Conservation (phyloP, 2,113 vertebrate genomes). For the Muntiacus muntjak region DNA sequence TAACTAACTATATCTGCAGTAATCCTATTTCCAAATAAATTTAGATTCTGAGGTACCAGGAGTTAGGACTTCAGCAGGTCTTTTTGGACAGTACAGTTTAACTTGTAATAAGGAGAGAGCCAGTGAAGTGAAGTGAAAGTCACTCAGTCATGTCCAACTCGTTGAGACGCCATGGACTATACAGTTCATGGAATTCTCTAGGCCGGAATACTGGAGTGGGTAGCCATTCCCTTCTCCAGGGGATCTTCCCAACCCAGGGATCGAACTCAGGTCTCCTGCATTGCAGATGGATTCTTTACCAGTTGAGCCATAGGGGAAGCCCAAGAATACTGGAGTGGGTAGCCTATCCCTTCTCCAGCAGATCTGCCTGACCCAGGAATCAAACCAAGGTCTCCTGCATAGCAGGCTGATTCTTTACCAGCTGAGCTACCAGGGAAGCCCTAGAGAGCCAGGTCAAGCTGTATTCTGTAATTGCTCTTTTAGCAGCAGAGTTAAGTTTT, state of each 20-base stretch:
- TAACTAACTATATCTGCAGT: neutral
- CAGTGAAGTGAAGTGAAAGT: neutral
- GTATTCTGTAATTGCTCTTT: neutral
- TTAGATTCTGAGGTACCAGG: neutral
- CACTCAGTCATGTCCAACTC: neutral
- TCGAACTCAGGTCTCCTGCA: fast-evolving
- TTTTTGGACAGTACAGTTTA: neutral
- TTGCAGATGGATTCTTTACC: neutral
- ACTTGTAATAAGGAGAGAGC: neutral
- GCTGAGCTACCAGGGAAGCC: neutral
- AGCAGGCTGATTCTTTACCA: neutral
- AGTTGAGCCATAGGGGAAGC: neutral
- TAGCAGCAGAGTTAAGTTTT: neutral
- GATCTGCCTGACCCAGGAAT: neutral
- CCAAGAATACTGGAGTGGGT: neutral
- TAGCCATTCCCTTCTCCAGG: neutral
- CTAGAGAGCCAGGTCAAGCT: neutral
- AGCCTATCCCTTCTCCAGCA: too few species aligned
- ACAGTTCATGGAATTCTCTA: too few species aligned
- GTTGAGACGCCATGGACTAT: neutral
- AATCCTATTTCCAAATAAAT: neutral
- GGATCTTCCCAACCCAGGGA: neutral
- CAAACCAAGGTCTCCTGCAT: too few species aligned
- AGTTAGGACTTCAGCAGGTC: neutral
- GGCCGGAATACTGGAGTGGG: neutral